A percentile compares a stretch with the other conserved stretches of the same genome.
These are phyloP conservation scores for Protodeltote pygarga DNA, from an alignment of 2,888 invertebrate genomes.

Conservation along the genomic window DNA sequence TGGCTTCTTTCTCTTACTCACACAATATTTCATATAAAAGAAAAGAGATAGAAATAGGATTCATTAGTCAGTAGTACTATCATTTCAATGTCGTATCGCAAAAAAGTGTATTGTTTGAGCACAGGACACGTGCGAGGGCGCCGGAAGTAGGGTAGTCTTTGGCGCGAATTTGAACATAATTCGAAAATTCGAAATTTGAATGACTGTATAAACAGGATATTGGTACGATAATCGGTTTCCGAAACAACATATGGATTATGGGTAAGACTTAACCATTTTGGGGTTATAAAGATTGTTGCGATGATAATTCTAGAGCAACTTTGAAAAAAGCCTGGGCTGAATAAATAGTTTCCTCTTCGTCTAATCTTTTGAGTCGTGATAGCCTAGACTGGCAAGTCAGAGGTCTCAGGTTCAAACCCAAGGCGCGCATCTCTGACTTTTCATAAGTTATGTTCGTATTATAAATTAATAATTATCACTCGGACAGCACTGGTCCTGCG, in stretches of 20 bases:
- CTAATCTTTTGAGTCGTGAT: no score
- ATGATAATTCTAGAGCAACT: constrained; percentile 36
- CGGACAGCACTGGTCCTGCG: no score
- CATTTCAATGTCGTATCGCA: constrained; percentile 81
- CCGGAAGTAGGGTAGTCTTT: constrained; percentile 81
- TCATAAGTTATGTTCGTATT: no score
- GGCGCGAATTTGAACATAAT: constrained; percentile 80
- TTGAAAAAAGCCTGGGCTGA: constrained; percentile 27
- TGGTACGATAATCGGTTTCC: constrained; percentile 74
- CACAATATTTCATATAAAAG: constrained; percentile 33
- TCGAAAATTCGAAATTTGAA: constrained; percentile 74
- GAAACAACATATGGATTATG: constrained; percentile 81
- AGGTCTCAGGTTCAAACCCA: no score
- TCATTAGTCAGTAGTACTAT: constrained; percentile 83
- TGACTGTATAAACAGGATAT: constrained; percentile 79
- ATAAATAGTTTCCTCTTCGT: constrained; percentile 41
- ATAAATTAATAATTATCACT: no score
- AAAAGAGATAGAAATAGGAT: constrained; percentile 67
- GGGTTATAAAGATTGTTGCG: constrained; percentile 38
- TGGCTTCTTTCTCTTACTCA: constrained; percentile 60
- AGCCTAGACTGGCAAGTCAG: no score
- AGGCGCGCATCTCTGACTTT: no score
- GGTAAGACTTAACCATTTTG: constrained; percentile 47
- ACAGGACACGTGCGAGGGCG: constrained; percentile 71
- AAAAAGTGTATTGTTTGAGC: constrained; percentile 79